Evolutionary conservation across 2,797 vertebrate genomes (phyloP), one percentile per base, ranked within the genome.

Genomic region (Corythornis leucogaster): DNA sequence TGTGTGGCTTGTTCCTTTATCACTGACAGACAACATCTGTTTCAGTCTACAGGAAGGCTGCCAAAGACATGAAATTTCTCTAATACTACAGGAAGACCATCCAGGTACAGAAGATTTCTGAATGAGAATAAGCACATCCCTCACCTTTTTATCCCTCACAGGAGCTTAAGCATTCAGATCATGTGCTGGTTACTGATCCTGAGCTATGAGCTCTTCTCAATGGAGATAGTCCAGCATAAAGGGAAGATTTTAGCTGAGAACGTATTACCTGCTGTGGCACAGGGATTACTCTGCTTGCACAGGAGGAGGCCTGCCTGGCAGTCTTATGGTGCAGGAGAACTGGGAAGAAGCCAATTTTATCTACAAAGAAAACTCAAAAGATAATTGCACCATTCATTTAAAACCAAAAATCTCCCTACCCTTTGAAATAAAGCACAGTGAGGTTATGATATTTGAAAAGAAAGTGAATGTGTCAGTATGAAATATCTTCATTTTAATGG

Each of bases 1-100:
- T 80, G 78, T 66, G 38, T 17, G 43, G 33, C 57, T 75, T 84
- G 45, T 80, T 96, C 46, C 57, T 90, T 92, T 77, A 85, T 25
- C 48, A 48, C 50, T 73, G 46, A 71, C 7, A 53, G 35, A 40
- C 8, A 67, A 66, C 28, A 31, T 50, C 80, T 15, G 2, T 54
- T 64, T 63, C 53, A 86, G 40, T 71, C 35, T 33, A 30, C n/a
- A 20, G 58, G 42, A 95, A 94, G 26, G 73, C 48, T 89, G 64
- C 71, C 79, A 46, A 91, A 62, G 54, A 74, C n/a, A 58, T 4
- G 15, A 25, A 24, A 80, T 84, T 79, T 50, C 30, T 87, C 24
- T 16, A 64, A 73, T 22, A n/a, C 0, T 0, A 17, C n/a, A 35
- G 50, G 38, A 94, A 61, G 26, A 79, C 48, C 30, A 4, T 28